A percentile compares a stretch with the other conserved stretches of the same genome.
Conservation (phyloP, 1,140 invertebrate species). For the Eufriesea mexicana region DNA sequence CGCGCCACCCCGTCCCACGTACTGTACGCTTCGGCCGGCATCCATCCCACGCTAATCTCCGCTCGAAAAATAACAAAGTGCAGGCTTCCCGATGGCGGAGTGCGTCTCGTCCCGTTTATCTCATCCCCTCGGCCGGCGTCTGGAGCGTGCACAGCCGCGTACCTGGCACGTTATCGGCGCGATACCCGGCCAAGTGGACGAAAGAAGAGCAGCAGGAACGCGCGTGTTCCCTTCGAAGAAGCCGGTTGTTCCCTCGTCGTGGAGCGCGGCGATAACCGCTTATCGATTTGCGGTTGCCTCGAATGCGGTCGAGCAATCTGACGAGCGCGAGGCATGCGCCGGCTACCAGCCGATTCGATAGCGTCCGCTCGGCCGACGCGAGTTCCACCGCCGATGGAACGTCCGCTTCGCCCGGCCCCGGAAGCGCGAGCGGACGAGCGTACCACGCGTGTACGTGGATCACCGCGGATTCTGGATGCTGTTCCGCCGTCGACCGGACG, state of each 20-base stretch:
- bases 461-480: conserved; percentile 15
- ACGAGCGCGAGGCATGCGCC: conserved; percentile 70
- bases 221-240: conserved; percentile 23
- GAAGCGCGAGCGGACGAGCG: conserved; percentile 17
- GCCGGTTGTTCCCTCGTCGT: background rate
- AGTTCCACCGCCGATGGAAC: conserved; percentile 56
- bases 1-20: no score
- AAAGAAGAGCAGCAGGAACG: conserved; percentile 29
- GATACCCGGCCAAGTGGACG: conserved; percentile 32
- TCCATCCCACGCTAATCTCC: background rate
- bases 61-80: conserved; percentile 13
- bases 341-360: conserved; percentile 60
- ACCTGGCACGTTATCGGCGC: conserved; percentile 61
- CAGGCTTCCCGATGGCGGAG: background rate
- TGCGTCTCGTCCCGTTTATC: conserved; percentile 17
- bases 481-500: background rate
- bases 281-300: conserved; percentile 75
- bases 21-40: background rate
- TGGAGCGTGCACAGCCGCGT: conserved; percentile 23
- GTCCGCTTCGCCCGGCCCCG: conserved; percentile 22
- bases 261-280: conserved; percentile 61
- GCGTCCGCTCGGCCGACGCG: conserved; percentile 65
- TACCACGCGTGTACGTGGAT: conserved; percentile 10
- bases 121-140: background rate
- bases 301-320: conserved; percentile 75